A percentile compares a stretch with the other conserved stretches of the same genome.
These are phyloP conservation scores for Siniperca scherzeri DNA, from an alignment of 2,797 vertebrate species.

Conservation along the genomic window DNA sequence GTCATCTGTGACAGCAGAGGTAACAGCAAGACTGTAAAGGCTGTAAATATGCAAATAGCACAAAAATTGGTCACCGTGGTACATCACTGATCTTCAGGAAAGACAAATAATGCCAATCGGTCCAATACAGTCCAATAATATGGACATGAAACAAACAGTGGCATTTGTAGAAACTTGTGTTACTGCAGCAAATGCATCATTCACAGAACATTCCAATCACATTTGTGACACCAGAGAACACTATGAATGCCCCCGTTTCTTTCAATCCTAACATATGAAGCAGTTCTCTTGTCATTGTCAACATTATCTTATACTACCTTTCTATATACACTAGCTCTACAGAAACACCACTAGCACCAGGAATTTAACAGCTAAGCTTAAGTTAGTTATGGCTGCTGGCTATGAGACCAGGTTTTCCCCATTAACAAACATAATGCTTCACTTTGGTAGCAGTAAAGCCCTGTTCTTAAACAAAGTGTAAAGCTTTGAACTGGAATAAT, in stretches of 20 bases:
- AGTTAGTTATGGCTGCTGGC: not conserved
- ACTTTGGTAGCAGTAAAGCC: not conserved
- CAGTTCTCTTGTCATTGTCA: not conserved
- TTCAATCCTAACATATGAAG: not conserved
- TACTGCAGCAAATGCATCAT: conserved; percentile 9
- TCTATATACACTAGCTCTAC: not conserved
- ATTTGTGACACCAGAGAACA: not conserved
- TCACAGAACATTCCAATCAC: conserved; percentile 13
- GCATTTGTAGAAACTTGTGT: not conserved
- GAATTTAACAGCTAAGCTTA: conserved; percentile 33
- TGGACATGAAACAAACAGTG: not conserved
- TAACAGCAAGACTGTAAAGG: not conserved
- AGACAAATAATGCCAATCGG: not conserved
- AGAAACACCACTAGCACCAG: conserved; percentile 3
- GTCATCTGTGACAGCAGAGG: not conserved
- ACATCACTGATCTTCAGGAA: not conserved
- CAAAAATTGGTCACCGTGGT: not conserved
- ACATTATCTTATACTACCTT: not conserved
- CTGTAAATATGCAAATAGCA: not conserved
- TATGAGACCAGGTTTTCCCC: not conserved
- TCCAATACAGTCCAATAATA: not conserved
- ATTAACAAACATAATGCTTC: not conserved
- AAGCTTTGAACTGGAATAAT: not conserved
- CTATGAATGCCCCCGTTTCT: not conserved
- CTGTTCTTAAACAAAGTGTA: not conserved